Evolutionary conservation across 2,888 invertebrate species (phyloP).

Genomic region (Exocentrus adspersus): DNA sequence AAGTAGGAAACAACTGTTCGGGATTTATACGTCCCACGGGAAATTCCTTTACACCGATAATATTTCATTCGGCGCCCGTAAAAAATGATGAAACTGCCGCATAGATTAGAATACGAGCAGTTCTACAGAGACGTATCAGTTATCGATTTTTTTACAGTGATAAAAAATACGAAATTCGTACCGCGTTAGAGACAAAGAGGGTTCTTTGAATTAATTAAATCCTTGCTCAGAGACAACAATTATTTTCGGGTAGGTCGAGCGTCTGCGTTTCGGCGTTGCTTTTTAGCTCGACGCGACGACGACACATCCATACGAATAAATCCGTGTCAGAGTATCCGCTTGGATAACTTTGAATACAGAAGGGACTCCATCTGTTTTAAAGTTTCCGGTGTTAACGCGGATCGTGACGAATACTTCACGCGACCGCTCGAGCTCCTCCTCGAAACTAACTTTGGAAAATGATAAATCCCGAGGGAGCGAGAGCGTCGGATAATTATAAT

Average conservation of each 20-base stretch:
- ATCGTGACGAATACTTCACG: neutral
- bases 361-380: neutral
- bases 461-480: no score
- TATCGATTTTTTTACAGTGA: no score
- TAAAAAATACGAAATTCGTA: no score
- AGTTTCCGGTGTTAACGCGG: neutral
- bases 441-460: neutral
- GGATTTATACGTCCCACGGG: slow-evolving; percentile 19
- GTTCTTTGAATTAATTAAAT: no score
- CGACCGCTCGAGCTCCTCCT: neutral
- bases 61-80: slow-evolving; percentile 4
- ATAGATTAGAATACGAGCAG: no score
- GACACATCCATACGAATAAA: neutral
- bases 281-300: neutral
- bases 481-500: no score
- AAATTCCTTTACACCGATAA: slow-evolving; percentile 15
- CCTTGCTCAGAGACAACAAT: no score
- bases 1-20: slow-evolving; percentile 20
- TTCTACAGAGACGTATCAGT: no score
- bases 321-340: neutral
- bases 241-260: no score
- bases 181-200: no score
- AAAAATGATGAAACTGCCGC: no score
- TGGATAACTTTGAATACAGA: slow-evolving; percentile 1
- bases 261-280: neutral